These are phyloP conservation scores for Motacilla tschutschensis DNA, from an alignment of 2,113 vertebrate genomes.

Conservation along the genomic window DNA sequence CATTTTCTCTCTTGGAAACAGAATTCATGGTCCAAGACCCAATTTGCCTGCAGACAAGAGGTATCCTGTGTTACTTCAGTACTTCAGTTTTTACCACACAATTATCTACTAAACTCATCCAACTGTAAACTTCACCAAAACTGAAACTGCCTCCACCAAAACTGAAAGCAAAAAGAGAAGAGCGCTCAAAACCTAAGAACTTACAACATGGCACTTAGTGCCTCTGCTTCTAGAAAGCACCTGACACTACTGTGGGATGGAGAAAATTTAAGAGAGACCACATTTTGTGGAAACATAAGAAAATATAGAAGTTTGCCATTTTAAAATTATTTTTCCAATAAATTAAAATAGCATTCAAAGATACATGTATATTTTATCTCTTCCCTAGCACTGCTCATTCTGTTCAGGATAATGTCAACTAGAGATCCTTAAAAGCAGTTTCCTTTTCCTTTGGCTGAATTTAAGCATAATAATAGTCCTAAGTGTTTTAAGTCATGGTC, in stretches of 20 bases:
- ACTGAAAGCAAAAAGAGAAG: neutral
- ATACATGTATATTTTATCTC: neutral
- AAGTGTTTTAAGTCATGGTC: neutral
- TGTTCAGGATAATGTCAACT: neutral
- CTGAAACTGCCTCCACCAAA: neutral
- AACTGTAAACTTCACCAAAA: neutral
- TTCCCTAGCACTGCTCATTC: neutral
- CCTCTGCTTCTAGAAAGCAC: neutral
- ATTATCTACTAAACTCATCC: neutral
- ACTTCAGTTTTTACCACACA: neutral
- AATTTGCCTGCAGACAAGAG: neutral
- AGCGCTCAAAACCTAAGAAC: neutral
- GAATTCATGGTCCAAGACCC: neutral
- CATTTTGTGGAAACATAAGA: neutral
- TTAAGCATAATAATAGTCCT: neutral
- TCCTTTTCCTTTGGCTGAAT: conserved; percentile 18
- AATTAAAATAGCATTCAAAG: conserved; percentile 3
- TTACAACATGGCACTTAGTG: rapidly evolving
- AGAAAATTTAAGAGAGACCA: neutral
- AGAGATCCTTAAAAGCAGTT: neutral
- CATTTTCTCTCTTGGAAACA: neutral
- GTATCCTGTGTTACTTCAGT: neutral
- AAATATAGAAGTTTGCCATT: neutral
- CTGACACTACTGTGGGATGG: neutral
- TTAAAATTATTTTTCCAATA: neutral